phyloP scores from a whole-genome alignment of 2,888 invertebrate genomes.

The Drosophila colorata region DNA sequence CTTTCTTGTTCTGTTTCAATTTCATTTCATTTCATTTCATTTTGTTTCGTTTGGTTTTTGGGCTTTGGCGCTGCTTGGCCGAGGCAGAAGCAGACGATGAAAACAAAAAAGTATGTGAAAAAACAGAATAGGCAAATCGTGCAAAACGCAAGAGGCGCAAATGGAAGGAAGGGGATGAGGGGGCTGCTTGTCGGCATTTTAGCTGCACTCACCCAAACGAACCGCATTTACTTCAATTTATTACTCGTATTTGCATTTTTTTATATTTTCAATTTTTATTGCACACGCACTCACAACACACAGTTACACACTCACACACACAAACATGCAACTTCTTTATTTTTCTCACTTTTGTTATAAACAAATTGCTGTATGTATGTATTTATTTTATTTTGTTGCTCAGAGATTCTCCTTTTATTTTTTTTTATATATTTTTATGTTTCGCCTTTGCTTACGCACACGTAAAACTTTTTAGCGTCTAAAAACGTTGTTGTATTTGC shows the following conservation, averaged over 20 bases:
- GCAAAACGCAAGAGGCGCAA: slow-evolving; percentile 24
- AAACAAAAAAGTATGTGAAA: slow-evolving; percentile 72
- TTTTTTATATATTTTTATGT: slow-evolving; percentile 21
- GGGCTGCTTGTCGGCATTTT: slow-evolving; percentile 13
- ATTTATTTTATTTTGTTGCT: slow-evolving; percentile 36
- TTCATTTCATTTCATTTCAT: slow-evolving; percentile 30
- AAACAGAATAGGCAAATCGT: slow-evolving; percentile 55
- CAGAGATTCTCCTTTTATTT: slow-evolving; percentile 30
- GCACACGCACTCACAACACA: slow-evolving; percentile 42
- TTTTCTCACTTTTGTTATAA: slow-evolving; percentile 35
- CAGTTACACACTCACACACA: slow-evolving; percentile 30
- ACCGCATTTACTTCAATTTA: slow-evolving; percentile 24
- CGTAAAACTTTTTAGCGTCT: slow-evolving; percentile 45
- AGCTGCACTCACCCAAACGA: slow-evolving; percentile 48
- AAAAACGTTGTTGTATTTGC: slow-evolving; percentile 11
- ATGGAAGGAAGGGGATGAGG: slow-evolving; percentile 1
- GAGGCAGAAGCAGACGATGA: slow-evolving; percentile 71
- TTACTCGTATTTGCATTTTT: slow-evolving; percentile 32
- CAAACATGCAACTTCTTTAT: slow-evolving; percentile 10
- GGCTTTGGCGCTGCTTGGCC: slow-evolving; percentile 22
- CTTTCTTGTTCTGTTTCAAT: slow-evolving; percentile 33
- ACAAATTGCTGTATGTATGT: slow-evolving; percentile 45
- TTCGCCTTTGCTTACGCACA: slow-evolving; percentile 54
- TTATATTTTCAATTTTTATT: slow-evolving; percentile 33
- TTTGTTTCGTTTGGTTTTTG: slow-evolving; percentile 28